Percentiles rank a stretch among this genome's conserved stretches.
Evolutionary conservation across 92 coral and sea anemone genomes (phyloP).

Genomic region (Ricordea florida): DNA sequence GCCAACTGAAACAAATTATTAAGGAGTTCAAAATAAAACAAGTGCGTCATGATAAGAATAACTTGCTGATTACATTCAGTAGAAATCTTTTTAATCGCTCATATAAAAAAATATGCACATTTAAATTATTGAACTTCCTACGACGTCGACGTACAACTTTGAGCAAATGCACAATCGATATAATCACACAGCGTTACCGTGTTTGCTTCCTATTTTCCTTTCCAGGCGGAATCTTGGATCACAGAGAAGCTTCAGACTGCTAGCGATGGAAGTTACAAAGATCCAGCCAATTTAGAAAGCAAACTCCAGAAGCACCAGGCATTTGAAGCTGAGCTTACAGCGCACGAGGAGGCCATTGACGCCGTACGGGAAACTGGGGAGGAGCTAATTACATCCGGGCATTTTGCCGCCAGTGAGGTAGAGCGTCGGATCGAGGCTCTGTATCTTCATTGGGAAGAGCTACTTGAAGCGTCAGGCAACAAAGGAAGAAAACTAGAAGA

Average conservation of each 20-base stretch:
- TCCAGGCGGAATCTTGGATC: conserved; percentile 90
- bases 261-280: conserved; percentile 88
- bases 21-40: no score
- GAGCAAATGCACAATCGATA: no score
- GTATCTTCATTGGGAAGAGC: conserved; percentile 92
- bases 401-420: conserved; percentile 83
- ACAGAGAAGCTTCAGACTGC: conserved; percentile 94
- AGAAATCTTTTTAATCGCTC: no score
- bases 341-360: conserved; percentile 82
- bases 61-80: no score
- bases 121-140: no score
- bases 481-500: conserved; percentile 86
- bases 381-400: conserved; percentile 81
- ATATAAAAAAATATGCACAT: no score
- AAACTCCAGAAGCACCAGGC: conserved; percentile 90
- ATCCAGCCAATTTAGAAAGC: conserved; percentile 91
- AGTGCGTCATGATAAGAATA: no score
- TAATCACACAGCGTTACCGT: background rate
- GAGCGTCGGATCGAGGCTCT: conserved; percentile 85
- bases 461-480: conserved; percentile 82
- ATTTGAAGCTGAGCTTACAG: conserved; percentile 92
- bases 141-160: no score
- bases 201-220: no score
- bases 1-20: no score
- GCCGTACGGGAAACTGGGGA: conserved; percentile 83